Evolutionary conservation across 2,888 invertebrate genomes (phyloP).

Genomic region (Aromia moschata): DNA sequence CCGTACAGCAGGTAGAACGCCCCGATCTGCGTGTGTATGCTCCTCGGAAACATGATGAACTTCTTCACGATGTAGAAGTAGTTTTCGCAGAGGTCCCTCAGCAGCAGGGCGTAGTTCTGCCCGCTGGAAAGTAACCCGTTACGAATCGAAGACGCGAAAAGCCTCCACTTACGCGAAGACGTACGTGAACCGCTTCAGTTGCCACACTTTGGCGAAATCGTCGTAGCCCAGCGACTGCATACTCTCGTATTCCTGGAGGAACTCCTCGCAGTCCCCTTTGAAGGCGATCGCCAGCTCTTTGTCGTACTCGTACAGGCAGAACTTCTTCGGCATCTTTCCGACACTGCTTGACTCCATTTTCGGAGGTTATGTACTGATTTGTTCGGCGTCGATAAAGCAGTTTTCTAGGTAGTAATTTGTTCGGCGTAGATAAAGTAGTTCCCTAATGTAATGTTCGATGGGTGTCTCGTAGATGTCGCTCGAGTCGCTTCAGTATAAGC

Average conservation of each 20-base stretch:
- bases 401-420: too few species aligned
- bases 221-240: conserved; percentile 42
- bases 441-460: too few species aligned
- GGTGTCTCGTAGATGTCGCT: neutral
- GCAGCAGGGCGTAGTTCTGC: conserved; percentile 41
- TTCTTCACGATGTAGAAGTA: conserved; percentile 50
- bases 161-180: conserved; percentile 53
- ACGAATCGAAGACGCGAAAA: too few species aligned
- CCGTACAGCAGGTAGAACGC: conserved; percentile 55
- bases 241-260: conserved; percentile 49
- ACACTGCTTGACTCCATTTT: too few species aligned
- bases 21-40: conserved; percentile 49
- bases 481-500: neutral
- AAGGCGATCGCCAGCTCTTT: conserved; percentile 47
- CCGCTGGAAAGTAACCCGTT: conserved; percentile 40
- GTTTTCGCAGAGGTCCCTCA: conserved; percentile 47
- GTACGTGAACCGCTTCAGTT: conserved; percentile 45
- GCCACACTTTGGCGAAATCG: conserved; percentile 51
- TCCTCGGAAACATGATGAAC: conserved; percentile 46
- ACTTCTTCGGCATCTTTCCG: neutral
- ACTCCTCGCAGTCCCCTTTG: conserved; percentile 51
- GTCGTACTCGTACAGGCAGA: conserved; percentile 35
- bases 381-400: too few species aligned
- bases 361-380: too few species aligned
- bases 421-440: too few species aligned